These are phyloP conservation scores for Apteryx mantelli DNA, from an alignment of 2,113 vertebrate species.

Conservation along the genomic window DNA sequence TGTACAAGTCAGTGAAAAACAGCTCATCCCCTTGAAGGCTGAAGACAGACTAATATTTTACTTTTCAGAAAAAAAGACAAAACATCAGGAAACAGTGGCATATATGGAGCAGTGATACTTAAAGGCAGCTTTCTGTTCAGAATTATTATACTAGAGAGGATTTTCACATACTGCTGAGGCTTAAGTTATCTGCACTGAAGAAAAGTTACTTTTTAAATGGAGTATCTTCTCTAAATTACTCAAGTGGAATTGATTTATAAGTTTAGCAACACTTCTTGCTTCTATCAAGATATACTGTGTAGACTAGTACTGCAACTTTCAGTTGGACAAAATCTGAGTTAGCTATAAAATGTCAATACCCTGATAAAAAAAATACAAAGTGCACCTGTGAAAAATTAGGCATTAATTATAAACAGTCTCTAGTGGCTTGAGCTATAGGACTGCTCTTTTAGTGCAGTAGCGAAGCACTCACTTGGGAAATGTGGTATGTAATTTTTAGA, in stretches of 20 bases:
- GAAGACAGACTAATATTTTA: slow-evolving; percentile 68
- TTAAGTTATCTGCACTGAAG: slow-evolving; percentile 3
- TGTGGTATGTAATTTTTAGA: background rate
- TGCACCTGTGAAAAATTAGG: slow-evolving; percentile 6
- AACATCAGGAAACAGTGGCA: slow-evolving; percentile 9
- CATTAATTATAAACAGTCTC: background rate
- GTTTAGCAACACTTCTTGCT: slow-evolving; percentile 21
- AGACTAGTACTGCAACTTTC: slow-evolving; percentile 35
- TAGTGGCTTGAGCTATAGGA: background rate
- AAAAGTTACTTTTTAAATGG: slow-evolving; percentile 60
- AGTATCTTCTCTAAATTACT: slow-evolving; percentile 13
- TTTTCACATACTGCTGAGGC: background rate
- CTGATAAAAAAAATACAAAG: slow-evolving; percentile 13
- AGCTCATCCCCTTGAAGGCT: slow-evolving; percentile 56
- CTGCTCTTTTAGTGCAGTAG: background rate
- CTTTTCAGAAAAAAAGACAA: slow-evolving; percentile 45
- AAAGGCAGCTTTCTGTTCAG: slow-evolving; percentile 31
- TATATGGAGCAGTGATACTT: slow-evolving; percentile 4
- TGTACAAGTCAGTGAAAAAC: slow-evolving; percentile 55
- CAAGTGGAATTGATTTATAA: slow-evolving; percentile 37
- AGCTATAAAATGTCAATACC: slow-evolving; percentile 44
- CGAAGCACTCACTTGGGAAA: slow-evolving; percentile 14
- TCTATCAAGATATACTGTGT: background rate
- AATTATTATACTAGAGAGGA: slow-evolving; percentile 8
- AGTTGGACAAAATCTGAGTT: slow-evolving; percentile 33